Evolutionary conservation across 1,140 invertebrate species (phyloP).

Genomic region (Musca vetustissima): DNA sequence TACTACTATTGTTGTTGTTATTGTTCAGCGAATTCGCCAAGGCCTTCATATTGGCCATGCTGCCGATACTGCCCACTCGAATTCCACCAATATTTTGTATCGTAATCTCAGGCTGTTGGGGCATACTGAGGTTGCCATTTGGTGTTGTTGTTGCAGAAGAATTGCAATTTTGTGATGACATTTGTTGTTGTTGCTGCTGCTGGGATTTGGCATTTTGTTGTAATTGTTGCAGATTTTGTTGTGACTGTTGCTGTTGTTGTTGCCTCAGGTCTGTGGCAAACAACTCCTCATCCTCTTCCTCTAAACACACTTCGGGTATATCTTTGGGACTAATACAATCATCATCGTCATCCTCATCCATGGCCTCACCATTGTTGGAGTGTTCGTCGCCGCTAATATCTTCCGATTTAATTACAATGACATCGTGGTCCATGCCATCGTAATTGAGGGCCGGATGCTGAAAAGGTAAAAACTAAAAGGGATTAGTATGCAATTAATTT

Average conservation of each 20-base stretch:
- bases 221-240: slow-evolving; percentile 8
- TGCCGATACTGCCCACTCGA: slow-evolving; percentile 46
- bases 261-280: slow-evolving; percentile 47
- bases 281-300: slow-evolving; percentile 46
- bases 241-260: slow-evolving; percentile 30
- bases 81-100: slow-evolving; percentile 46
- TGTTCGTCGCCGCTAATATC: slow-evolving; percentile 53
- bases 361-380: slow-evolving; percentile 39
- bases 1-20: slow-evolving; percentile 18
- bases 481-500: not conserved
- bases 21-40: slow-evolving; percentile 37
- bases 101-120: slow-evolving; percentile 39
- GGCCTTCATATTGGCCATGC: slow-evolving; percentile 34
- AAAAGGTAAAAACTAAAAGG: slow-evolving; percentile 4
- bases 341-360: slow-evolving; percentile 49
- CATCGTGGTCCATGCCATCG: slow-evolving; percentile 49
- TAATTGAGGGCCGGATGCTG: slow-evolving; percentile 31
- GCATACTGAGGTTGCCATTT: slow-evolving; percentile 1
- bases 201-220: not conserved
- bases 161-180: not conserved
- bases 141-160: too few species aligned
- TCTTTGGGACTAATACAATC: slow-evolving; percentile 49
- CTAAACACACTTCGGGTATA: slow-evolving; percentile 48
- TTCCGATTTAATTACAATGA: slow-evolving; percentile 52
- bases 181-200: slow-evolving; percentile 22